Conservation (phyloP, 2,888 invertebrate species). For the Noctua fimbriata region DNA sequence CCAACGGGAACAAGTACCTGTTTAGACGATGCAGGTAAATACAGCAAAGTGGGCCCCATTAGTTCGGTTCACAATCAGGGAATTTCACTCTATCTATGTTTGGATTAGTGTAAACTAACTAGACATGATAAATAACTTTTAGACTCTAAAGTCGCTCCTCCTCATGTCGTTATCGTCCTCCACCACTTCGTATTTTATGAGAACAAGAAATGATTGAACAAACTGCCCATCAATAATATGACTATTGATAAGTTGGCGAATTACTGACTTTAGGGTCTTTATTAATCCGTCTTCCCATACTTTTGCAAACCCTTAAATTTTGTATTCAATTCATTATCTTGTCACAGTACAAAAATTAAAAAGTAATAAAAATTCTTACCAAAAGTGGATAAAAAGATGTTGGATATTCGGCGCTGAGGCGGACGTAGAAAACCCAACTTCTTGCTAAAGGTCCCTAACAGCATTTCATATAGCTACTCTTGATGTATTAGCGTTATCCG, state of each 20-base stretch:
- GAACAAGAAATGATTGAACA: background rate
- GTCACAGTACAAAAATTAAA: background rate
- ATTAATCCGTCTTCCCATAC: background rate
- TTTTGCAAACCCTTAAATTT: too few species aligned
- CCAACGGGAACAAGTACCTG: conserved; percentile 94
- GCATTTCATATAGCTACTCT: background rate
- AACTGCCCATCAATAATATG: background rate
- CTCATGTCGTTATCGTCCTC: background rate
- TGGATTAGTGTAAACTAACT: background rate
- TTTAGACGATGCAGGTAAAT: conserved; percentile 94
- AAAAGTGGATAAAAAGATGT: background rate
- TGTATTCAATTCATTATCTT: background rate
- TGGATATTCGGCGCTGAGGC: background rate
- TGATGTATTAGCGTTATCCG: background rate
- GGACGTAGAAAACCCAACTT: background rate
- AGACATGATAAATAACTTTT: background rate
- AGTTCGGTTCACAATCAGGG: background rate
- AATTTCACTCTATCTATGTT: background rate
- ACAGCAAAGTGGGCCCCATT: background rate
- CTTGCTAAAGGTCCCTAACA: background rate
- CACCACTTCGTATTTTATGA: background rate
- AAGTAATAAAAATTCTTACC: background rate
- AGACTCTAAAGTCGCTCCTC: background rate
- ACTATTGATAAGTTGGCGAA: background rate
- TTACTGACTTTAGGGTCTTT: background rate